These are phyloP conservation scores for Hydra vulgaris DNA, from an alignment of 30 jellyfish, hydroid and myxozoan species.

Conservation along the genomic window DNA sequence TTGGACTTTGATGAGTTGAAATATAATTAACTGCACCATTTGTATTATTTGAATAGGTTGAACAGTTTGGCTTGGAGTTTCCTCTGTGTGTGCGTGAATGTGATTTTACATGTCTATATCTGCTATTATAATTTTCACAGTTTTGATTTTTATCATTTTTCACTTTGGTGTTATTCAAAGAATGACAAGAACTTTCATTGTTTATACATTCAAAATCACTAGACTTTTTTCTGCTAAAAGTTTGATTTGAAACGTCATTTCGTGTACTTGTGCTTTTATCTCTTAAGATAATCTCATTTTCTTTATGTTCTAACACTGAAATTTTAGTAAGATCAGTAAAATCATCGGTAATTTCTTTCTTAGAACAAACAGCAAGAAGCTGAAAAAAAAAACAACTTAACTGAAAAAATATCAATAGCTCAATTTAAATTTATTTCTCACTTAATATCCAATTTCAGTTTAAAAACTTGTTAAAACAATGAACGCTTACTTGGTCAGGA, in stretches of 20 bases:
- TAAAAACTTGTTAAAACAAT: neutral
- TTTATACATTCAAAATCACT: neutral
- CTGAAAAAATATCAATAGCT: too few species aligned
- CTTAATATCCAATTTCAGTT: neutral
- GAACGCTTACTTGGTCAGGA: constrained; percentile 30
- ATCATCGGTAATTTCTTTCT: neutral
- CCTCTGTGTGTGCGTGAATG: neutral
- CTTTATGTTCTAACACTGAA: neutral
- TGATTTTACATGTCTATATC: neutral
- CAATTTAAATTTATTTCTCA: neutral
- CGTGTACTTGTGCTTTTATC: neutral
- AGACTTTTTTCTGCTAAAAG: neutral
- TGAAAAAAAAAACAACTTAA: neutral
- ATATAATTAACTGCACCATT: neutral
- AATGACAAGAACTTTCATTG: neutral
- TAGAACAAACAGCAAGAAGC: neutral
- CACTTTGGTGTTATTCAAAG: neutral
- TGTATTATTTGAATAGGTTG: neutral
- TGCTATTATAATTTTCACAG: neutral
- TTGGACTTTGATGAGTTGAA: neutral
- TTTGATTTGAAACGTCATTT: neutral
- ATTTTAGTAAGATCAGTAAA: neutral
- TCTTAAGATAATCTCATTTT: neutral
- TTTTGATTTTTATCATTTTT: too few species aligned
- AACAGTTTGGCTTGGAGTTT: neutral